phyloP scores from a whole-genome alignment of 2,797 vertebrate species.

The Cirrhinus mrigala region DNA sequence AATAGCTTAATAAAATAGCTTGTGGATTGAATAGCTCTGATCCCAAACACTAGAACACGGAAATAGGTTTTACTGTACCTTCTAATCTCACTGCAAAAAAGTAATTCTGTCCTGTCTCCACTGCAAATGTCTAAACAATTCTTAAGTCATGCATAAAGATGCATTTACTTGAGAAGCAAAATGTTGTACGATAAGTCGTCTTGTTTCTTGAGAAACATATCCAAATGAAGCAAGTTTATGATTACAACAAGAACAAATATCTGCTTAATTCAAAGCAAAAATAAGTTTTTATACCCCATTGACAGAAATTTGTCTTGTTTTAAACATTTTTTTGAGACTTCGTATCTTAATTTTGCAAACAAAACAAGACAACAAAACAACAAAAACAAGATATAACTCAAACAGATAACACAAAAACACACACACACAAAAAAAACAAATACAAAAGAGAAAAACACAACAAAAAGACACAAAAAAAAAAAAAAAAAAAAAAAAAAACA shows the following conservation, averaged over 20 bases:
- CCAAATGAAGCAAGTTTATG: neutral
- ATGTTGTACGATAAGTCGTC: no score
- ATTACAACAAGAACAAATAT: neutral
- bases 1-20: neutral
- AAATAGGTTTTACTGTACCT: neutral
- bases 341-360: neutral
- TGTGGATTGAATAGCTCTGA: neutral
- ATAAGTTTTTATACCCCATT: neutral
- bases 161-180: neutral
- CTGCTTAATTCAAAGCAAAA: neutral
- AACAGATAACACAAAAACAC: no score
- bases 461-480: no score
- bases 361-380: no score
- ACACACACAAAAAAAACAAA: no score
- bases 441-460: no score
- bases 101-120: neutral
- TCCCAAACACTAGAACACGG: neutral
- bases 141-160: neutral
- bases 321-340: neutral
- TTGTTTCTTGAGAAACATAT: neutral
- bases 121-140: neutral
- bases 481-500: no score
- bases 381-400: no score
- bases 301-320: neutral
- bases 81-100: neutral